Conservation (phyloP, 1,140 invertebrate genomes). For the Aleiodes sp. region DNA sequence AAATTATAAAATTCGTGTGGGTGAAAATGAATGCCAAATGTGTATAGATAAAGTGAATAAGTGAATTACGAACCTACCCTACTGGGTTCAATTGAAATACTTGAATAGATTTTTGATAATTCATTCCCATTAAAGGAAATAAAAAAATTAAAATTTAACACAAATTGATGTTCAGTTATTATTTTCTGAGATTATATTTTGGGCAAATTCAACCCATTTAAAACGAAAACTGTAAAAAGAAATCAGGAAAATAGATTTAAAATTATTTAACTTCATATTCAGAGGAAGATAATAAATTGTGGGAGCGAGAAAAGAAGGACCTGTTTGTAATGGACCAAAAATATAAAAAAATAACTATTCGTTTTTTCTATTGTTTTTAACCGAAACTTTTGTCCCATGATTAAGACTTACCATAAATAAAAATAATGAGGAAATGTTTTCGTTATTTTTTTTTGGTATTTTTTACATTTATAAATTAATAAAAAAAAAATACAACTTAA, state of each 20-base stretch:
- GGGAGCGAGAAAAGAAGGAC: neutral
- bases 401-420: too few relatives aligned
- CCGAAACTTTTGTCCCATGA: neutral
- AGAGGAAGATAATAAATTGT: too few relatives aligned
- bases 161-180: too few relatives aligned
- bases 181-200: too few relatives aligned
- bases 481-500: too few relatives aligned
- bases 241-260: neutral
- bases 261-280: too few relatives aligned
- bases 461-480: too few relatives aligned
- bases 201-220: too few relatives aligned
- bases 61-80: neutral
- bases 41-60: neutral
- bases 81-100: neutral
- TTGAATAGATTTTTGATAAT: slow-evolving; percentile 19
- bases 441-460: too few relatives aligned
- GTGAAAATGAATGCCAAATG: slow-evolving; percentile 18
- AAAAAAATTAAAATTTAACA: neutral
- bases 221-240: too few relatives aligned
- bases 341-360: slow-evolving; percentile 1
- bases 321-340: slow-evolving; percentile 15
- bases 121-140: neutral
- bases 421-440: too few relatives aligned
- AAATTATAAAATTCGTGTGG: too few relatives aligned
- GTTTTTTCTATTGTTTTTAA: slow-evolving; percentile 4